A percentile compares a stretch with the other conserved stretches of the same genome.
Conservation (phyloP, 2,113 vertebrate species). For the Mobula birostris region DNA sequence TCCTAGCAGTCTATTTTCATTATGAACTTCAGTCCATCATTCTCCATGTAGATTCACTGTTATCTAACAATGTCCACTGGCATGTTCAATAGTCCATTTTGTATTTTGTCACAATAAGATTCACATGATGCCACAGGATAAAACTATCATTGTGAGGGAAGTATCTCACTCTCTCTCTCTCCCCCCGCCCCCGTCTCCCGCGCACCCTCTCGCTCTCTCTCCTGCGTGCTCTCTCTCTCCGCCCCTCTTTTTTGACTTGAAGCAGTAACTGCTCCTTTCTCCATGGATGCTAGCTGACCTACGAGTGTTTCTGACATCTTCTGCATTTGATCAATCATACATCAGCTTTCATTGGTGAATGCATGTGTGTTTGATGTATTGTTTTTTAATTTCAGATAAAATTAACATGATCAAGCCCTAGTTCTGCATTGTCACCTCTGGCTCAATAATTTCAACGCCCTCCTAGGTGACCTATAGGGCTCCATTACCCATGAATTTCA, state of each 20-base stretch:
- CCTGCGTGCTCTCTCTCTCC: too few relatives aligned
- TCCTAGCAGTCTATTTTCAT: not conserved
- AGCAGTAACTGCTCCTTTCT: too few relatives aligned
- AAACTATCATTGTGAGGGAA: not conserved
- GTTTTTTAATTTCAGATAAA: not conserved
- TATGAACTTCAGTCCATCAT: not conserved
- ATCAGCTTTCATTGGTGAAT: not conserved
- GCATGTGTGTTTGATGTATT: not conserved
- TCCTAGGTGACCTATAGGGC: not conserved
- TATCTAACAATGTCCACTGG: not conserved
- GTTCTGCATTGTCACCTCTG: not conserved
- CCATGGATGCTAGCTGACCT: too few relatives aligned
- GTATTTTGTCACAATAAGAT: not conserved
- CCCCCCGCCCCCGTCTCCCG: too few relatives aligned
- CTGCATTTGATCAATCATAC: not conserved
- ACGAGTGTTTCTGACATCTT: too few relatives aligned
- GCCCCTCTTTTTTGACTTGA: too few relatives aligned
- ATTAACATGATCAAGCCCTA: not conserved
- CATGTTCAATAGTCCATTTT: not conserved
- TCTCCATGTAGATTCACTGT: not conserved
- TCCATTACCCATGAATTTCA: not conserved
- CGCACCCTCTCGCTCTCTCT: too few relatives aligned
- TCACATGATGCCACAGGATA: not conserved
- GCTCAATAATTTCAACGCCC: not conserved
- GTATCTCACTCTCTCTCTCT: not conserved